Base-by-base conservation (phyloP, 2,113 vertebrate species). In the Sylvilagus bachmani region DNA sequence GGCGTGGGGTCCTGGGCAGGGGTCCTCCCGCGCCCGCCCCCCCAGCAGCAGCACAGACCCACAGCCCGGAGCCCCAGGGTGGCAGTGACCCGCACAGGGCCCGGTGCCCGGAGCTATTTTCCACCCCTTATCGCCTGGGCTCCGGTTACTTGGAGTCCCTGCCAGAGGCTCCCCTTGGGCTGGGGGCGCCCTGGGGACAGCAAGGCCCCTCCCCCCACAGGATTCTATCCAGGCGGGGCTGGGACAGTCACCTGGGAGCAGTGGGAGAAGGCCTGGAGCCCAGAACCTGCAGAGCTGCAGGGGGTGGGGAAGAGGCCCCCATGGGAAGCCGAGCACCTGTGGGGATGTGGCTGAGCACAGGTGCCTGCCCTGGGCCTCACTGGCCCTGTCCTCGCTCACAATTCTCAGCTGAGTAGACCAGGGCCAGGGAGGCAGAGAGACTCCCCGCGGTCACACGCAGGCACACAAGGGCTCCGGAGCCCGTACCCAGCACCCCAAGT, bases 41-140 rank as follows among this genome's bases (percentile, higher is more conserved):
- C 67, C 58, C 16, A 33, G 44, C 1, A 36, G 75, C 12, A 44
- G 44, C 44, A 44, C 44, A 9, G 44, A 44, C 6, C 44, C 44
- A 44, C 44, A 7, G 44, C 44, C 44, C 44, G 7, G 44, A 44
- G 44, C 44, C 25, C 1, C 4, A 70, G 69, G 1, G 1, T 6
- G 3, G 69, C 3, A 4, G 11, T 71, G 96, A 95, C 90, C 83
- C 64, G 3, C 0, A 1, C 86, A 88, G 95, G 83, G 79, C 71
- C 29, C 8, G 67, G 67, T 73, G 64, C 22, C 87, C 21, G 19
- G 86, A 55, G 92, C 92, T 95, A 85, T 87, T 95, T 95, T 97
- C 97, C 36, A 0, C 90, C 75, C 86, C 53, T 93, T 97, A 97
- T 97, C 96, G 9, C 87, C 31, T 13, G 58, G 44, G 14, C 92